Percentiles rank a stretch among this genome's conserved stretches.
phyloP scores from a whole-genome alignment of 1,140 invertebrate genomes.

The Popillia japonica region DNA sequence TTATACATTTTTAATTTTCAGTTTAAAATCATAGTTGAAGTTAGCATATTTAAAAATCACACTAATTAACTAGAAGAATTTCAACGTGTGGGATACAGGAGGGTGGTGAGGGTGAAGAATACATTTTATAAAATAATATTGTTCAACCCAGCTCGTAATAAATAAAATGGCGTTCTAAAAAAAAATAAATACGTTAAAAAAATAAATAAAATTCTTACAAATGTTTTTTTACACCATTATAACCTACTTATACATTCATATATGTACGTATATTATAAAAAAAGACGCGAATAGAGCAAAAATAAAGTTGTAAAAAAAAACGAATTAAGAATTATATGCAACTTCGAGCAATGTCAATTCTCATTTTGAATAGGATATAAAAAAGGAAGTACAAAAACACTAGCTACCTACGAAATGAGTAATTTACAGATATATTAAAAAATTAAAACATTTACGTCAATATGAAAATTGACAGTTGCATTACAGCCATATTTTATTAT shows the following conservation, averaged over 20 bases:
- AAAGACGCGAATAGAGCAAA: not conserved
- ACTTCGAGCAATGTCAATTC: not conserved
- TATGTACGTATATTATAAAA: not conserved
- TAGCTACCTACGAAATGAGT: not conserved
- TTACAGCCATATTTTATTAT: not conserved
- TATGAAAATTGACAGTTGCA: not conserved
- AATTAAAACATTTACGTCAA: not conserved
- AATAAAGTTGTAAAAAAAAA: not conserved
- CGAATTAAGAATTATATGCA: not conserved
- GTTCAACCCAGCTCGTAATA: not conserved
- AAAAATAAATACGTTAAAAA: constrained; percentile 7
- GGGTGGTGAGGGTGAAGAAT: no score
- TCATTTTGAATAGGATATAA: not conserved
- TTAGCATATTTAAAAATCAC: not conserved
- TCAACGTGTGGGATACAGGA: not conserved
- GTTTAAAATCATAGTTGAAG: not conserved
- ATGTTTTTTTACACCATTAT: not conserved
- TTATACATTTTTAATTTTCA: not conserved
- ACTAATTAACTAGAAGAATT: constrained; percentile 17
- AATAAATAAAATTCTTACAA: not conserved
- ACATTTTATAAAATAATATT: constrained; percentile 1
- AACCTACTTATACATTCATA: constrained; percentile 11
- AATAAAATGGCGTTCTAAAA: constrained; percentile 12
- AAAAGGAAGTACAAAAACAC: not conserved
- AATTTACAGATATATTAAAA: not conserved